Base-by-base conservation (phyloP, 2,113 vertebrate genomes). In the Daboia siamensis region DNA sequence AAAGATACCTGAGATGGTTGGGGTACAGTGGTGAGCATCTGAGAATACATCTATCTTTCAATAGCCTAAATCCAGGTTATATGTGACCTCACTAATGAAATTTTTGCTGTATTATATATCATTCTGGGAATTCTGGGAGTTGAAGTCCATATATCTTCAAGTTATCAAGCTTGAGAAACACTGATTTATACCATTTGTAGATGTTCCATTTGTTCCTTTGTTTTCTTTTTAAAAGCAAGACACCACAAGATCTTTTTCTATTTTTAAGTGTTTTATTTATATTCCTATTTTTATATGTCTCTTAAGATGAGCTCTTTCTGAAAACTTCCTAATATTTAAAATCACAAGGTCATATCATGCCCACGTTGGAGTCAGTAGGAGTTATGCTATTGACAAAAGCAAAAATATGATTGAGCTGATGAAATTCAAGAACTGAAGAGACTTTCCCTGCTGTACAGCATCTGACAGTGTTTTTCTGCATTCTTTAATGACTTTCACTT, bases 401-500 rank as follows among this genome's bases (percentile, higher is more conserved):
- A 94, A 46, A 8, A 86, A 86, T 12, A 96, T 87, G 92, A 94
- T 88, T 33, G 91, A 89, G 29, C 2, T 24, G 88, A 51, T 93
- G 44, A 90, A 89, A 97, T 96, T 96, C 89, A 93, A 92, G 92
- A 91, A 95, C n/a, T 94, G 93, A 56, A 44, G 26, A 94, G 61
- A 87, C 64, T 9, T 55, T n/a, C 87, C 88, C 92, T 94, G 12
- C 93, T 94, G 96, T 95, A 94, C 55, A 95, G 92, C 5, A 95
- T 39, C 29, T 39, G 93, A 93, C 91, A 69, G 91, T 93, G 55
- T 94, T 96, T 96, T 97, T 94, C 85, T 88, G 92, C 87, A 97
- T 97, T 96, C 96, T 98, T 97, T 97, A 95, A 98, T 97, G 97
- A 97, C 94, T 97, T 98, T 97, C 6, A 1, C 86, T 97, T 97